Conservation (phyloP, 2,797 vertebrate genomes). For the Serranus cabrilla region DNA sequence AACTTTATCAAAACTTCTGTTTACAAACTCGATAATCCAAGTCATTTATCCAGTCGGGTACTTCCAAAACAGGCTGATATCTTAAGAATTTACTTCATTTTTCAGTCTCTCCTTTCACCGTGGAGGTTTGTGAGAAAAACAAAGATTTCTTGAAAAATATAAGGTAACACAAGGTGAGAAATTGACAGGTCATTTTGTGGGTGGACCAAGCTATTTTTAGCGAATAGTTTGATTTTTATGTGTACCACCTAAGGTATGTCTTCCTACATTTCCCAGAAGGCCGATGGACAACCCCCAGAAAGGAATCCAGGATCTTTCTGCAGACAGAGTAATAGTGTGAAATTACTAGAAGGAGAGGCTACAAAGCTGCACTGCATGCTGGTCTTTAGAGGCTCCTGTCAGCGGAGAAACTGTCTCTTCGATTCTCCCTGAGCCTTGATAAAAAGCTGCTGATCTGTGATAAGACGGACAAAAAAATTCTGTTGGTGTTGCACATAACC, state of each 20-base stretch:
- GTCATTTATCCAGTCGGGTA: too few relatives aligned
- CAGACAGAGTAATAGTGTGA: neutral
- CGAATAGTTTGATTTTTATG: neutral
- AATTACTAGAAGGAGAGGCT: neutral
- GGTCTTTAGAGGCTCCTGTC: slow-evolving; percentile 14
- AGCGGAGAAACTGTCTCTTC: neutral
- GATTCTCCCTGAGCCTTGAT: slow-evolving; percentile 10
- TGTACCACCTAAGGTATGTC: neutral
- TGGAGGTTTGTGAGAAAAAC: too few relatives aligned
- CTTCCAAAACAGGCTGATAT: too few relatives aligned
- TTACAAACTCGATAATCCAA: too few relatives aligned
- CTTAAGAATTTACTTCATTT: too few relatives aligned
- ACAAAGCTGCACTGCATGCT: slow-evolving; percentile 28
- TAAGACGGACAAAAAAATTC: slow-evolving; percentile 10
- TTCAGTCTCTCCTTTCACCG: too few relatives aligned
- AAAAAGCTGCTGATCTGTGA: slow-evolving; percentile 27
- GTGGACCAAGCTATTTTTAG: too few relatives aligned
- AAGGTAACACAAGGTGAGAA: too few relatives aligned
- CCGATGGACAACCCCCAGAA: neutral
- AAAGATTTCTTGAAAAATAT: too few relatives aligned
- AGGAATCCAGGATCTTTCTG: neutral
- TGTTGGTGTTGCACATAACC: slow-evolving; percentile 23
- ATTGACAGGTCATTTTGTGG: too few relatives aligned
- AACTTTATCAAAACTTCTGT: too few relatives aligned
- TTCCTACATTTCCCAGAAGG: slow-evolving; percentile 44